These are phyloP conservation scores for Distichodus sexfasciatus DNA, from an alignment of 2,797 vertebrate species.

Conservation along the genomic window DNA sequence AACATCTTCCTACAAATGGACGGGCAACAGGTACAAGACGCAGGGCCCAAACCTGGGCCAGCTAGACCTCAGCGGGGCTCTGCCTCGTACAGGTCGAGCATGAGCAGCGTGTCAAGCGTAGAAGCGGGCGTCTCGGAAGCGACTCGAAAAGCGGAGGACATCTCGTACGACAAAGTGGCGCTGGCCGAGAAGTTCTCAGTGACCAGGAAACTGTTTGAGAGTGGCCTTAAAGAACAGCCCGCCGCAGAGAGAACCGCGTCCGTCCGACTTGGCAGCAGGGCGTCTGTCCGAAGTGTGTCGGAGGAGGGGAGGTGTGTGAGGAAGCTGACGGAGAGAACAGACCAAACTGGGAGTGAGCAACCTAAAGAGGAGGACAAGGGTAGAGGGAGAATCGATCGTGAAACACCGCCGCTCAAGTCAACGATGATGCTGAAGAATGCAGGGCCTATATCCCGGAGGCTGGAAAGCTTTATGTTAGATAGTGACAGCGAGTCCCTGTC, in stretches of 20 bases:
- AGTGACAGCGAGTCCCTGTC: conserved; percentile 65
- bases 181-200: conserved; percentile 89
- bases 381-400: conserved; percentile 38
- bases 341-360: conserved; percentile 22
- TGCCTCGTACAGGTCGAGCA: conserved; percentile 68
- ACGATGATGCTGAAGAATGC: conserved; percentile 68
- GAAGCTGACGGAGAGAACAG: conserved; percentile 37
- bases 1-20: conserved; percentile 92
- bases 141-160: conserved; percentile 71
- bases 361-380: conserved; percentile 33
- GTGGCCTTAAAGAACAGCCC: conserved; percentile 63
- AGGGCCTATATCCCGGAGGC: conserved; percentile 76
- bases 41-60: conserved; percentile 21
- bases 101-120: conserved; percentile 59
- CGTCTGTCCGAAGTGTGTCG: conserved; percentile 29
- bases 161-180: conserved; percentile 77
- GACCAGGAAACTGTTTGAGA: conserved; percentile 85
- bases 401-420: conserved; percentile 42
- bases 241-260: conserved; percentile 24
- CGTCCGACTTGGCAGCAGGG: conserved; percentile 6
- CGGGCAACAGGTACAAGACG: conserved; percentile 68
- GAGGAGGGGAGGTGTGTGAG: conserved; percentile 16
- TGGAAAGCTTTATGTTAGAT: conserved; percentile 76
- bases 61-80: conserved; percentile 52
- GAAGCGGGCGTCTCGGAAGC: conserved; percentile 66